phyloP scores from a whole-genome alignment of 2,113 vertebrate genomes.

The Albula goreensis region DNA sequence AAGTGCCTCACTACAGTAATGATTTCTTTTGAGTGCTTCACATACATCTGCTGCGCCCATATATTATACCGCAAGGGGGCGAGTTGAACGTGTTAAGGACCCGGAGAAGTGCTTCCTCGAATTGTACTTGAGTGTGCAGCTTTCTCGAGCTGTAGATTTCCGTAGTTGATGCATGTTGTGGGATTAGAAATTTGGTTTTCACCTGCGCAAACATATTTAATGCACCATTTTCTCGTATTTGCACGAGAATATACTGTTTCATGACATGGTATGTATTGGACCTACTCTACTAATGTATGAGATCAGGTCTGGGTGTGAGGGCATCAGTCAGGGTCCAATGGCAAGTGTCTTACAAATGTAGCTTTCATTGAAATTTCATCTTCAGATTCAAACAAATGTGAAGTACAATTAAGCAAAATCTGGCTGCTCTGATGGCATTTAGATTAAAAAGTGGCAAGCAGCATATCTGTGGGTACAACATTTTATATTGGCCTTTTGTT shows the following conservation, averaged over 20 bases:
- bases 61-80: slow-evolving; percentile 25
- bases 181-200: no score
- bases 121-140: no score
- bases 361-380: neutral
- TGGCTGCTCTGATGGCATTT: neutral
- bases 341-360: neutral
- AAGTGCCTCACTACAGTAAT: neutral
- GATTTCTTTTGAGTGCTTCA: neutral
- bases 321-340: no score
- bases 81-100: neutral
- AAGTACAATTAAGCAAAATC: neutral
- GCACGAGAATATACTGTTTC: no score
- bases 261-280: no score
- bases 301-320: neutral
- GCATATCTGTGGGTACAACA: neutral
- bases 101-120: no score
- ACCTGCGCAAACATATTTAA: no score
- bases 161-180: no score
- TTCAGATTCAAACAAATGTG: neutral
- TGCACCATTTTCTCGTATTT: no score
- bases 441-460: neutral
- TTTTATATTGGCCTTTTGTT: neutral
- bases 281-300: neutral
- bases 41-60: neutral
- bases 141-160: no score